Base-by-base conservation (phyloP, 2,888 invertebrate species). In the Hybos culiciformis region DNA sequence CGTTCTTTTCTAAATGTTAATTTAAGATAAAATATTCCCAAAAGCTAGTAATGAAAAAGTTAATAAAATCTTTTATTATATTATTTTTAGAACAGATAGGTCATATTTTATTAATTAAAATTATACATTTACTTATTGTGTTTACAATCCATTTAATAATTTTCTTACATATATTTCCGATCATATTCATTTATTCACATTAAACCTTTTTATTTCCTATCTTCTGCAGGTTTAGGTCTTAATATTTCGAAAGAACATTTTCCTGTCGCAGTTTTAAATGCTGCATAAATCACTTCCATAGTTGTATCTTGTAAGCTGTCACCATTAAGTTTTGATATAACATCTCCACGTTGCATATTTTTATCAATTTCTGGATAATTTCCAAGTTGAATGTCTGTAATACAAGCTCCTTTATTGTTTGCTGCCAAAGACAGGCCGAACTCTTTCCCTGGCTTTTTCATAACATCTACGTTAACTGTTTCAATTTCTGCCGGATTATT, bases 371-470 rank as follows among this genome's bases (percentile, higher is more conserved):
- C 80, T 0, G 93, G 93, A 26, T 83, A 80, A n/a, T n/a, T n/a
- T n/a, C n/a, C n/a, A n/a, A n/a, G n/a, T n/a, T n/a, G n/a, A n/a
- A 96, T 76, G 59, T 96, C 94, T 14, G 87, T 85, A 41, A 98
- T 80, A 62, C 91, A 94, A 43, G 93, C 85, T 42, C 92, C 91
- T 59, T 75, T 79, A 66, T 73, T 75, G 62, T 75, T 86, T 61
- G 75, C 86, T 8, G 88, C 79, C 50, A 93, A 77, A 48, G 88
- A 86, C 50, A 97, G 71, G 0, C 93, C 93, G 19, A 92, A 70
- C 36, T 91, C 83, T 61, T 87, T 84, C 37, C 91, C 91, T 1
- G 85, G 73, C 63, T 93, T 93, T 61, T 88, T 88, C 37, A 78
- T 68, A 43, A 96, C 68, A 50, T 94, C 93, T 3, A 91, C 80